Percentiles rank a stretch among this genome's conserved stretches.
These are phyloP conservation scores for Percina caprodes DNA, from an alignment of 2,113 vertebrate species.

Conservation along the genomic window DNA sequence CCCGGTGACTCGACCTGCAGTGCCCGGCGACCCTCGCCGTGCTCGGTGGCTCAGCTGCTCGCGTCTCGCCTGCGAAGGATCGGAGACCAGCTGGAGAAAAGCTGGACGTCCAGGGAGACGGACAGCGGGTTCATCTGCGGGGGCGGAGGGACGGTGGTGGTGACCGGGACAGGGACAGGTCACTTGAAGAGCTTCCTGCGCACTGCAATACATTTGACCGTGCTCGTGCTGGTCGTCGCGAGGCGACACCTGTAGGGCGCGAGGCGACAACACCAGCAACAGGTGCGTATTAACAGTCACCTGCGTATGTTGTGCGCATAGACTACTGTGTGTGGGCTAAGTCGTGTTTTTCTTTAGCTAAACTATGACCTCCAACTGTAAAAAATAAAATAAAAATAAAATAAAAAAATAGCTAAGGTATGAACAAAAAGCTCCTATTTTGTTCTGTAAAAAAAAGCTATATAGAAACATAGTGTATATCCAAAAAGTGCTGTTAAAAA, in stretches of 20 bases:
- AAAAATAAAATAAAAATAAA: not conserved
- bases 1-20: constrained; percentile 74
- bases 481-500: not conserved
- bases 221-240: constrained; percentile 83
- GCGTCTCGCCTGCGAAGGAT: constrained; percentile 85
- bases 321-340: too few species aligned
- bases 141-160: constrained; percentile 15
- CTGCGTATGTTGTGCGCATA: not conserved
- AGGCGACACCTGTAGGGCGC: constrained; percentile 84
- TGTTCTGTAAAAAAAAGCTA: not conserved
- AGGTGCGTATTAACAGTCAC: constrained; percentile 74
- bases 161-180: not conserved
- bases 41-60: constrained; percentile 79
- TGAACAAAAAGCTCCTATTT: not conserved
- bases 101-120: constrained; percentile 45
- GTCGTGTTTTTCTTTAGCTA: too few species aligned
- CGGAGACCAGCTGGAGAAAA: constrained; percentile 87
- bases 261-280: constrained; percentile 75
- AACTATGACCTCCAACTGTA: not conserved
- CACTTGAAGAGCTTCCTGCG: constrained; percentile 77
- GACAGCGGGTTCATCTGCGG: constrained; percentile 26
- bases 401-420: not conserved
- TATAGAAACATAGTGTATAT: not conserved
- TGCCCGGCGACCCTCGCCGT: constrained; percentile 68
- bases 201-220: constrained; percentile 80